A percentile compares a stretch with the other conserved stretches of the same genome.
These are phyloP conservation scores for Elaphurus davidianus DNA, from an alignment of 2,113 vertebrate species.

Conservation along the genomic window DNA sequence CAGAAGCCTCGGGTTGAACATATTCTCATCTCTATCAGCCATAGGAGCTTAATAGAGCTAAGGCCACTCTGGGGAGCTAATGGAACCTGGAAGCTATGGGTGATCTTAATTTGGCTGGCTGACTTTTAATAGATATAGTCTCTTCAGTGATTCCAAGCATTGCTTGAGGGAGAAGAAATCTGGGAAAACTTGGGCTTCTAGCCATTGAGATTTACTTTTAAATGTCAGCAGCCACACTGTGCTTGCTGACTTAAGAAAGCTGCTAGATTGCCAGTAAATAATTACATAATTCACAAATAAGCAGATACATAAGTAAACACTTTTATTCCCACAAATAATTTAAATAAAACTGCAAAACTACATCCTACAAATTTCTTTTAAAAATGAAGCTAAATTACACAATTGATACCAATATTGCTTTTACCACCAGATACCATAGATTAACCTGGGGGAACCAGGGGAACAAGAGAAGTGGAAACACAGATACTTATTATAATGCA, in stretches of 20 bases:
- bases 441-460: neutral
- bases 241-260: neutral
- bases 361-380: neutral
- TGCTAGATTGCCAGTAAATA: neutral
- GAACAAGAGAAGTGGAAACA: neutral
- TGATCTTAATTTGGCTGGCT: neutral
- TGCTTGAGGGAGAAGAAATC: neutral
- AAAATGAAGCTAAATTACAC: neutral
- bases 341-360: neutral
- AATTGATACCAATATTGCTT: neutral
- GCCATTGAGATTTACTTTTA: neutral
- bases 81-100: neutral
- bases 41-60: neutral
- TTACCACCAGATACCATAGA: neutral
- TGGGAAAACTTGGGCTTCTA: neutral
- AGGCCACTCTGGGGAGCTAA: neutral
- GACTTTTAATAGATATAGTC: neutral
- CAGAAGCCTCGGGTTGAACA: rapidly evolving
- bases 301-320: neutral
- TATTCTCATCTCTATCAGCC: neutral
- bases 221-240: neutral
- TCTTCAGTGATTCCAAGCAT: neutral
- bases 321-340: neutral
- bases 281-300: slow-evolving; percentile 18
- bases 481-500: neutral